Base-by-base conservation (phyloP, 2,797 vertebrate species). In the Moxostoma hubbsi region DNA sequence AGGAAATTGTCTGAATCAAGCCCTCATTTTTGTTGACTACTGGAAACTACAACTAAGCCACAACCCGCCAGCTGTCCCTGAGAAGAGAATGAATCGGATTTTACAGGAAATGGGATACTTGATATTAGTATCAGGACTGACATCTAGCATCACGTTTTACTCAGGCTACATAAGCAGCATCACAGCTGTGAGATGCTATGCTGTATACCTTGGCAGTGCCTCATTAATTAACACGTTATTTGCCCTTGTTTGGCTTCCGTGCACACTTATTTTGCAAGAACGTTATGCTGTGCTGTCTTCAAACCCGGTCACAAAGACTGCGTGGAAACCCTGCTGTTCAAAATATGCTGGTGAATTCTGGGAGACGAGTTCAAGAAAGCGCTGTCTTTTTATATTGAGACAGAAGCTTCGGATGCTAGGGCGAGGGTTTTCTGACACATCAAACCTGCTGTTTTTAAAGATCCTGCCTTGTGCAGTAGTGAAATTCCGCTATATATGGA, bases 401-500 rank as follows among this genome's bases (percentile, higher is more conserved):
- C 95, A 96, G 73, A 88, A 96, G 81, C 88, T 97, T 75, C 93
- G 92, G 77, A 91, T 92, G 50, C 80, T 98, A 5, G 96, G 96
- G 81, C 92, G 92, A 76, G 96, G 94, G 0, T 77, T 96, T 7
- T 81, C 92, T 0, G 93, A 97, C 90, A 98, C 96, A 16, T 96
- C 95, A 5, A 96, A 96, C 87, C 87, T 98, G 73, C 91, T 99
- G 2, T 99, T 99, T 86, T 93, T 98, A 83, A 97, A 98, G 88
- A 94, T 99, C 49, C 91, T 99, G 83, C 98, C 97, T 2, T 98
- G 97, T 6, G 97, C 95, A 0, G 98, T 99, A 80, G 97, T 99
- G 18, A 98, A 98, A 85, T 99, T 99, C 77, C 90, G 98, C 72
- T 99, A 99, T 87, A 99, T 99, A 82, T 99, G 97, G 98, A 95